phyloP scores from a whole-genome alignment of 2,113 vertebrate species.

The Andinoacara biseriatus region DNA sequence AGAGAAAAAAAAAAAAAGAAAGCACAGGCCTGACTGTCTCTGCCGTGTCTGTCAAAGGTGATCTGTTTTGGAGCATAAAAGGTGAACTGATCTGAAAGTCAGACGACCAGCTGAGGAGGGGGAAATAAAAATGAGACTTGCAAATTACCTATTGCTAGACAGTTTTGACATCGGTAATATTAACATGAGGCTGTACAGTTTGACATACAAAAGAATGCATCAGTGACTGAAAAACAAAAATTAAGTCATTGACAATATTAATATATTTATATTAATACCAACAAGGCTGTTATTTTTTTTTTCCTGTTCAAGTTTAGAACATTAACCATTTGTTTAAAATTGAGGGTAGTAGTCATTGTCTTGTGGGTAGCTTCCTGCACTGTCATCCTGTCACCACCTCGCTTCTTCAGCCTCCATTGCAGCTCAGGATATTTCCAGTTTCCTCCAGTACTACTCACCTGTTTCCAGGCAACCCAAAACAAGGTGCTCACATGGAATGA shows the following conservation, averaged over 20 bases:
- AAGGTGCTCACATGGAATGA: constrained; percentile 79
- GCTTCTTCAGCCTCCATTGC: constrained; percentile 9
- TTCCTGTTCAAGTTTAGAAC: constrained; percentile 75
- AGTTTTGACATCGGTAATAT: constrained; percentile 69
- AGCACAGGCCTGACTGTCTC: constrained; percentile 35
- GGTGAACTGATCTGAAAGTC: constrained; percentile 41
- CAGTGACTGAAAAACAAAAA: constrained; percentile 64
- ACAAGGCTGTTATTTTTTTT: constrained; percentile 79
- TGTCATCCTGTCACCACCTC: constrained; percentile 29
- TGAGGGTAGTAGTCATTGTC: constrained; percentile 70
- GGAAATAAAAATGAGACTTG: constrained; percentile 52
- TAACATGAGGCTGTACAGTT: constrained; percentile 78
- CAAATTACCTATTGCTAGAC: constrained; percentile 66
- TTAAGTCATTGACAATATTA: constrained; percentile 79
- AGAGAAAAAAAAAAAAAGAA: neutral
- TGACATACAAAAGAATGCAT: constrained; percentile 75
- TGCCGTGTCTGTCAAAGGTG: constrained; percentile 25
- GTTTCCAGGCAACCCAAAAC: constrained; percentile 53
- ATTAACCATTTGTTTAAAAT: constrained; percentile 79
- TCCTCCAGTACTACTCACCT: constrained; percentile 63
- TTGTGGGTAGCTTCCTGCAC: constrained; percentile 51
- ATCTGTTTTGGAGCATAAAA: constrained; percentile 50
- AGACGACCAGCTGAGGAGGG: constrained; percentile 9
- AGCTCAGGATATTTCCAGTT: constrained; percentile 65
- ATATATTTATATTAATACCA: constrained; percentile 84